Conservation (phyloP, 2,113 vertebrate genomes). For the Podiceps cristatus region DNA sequence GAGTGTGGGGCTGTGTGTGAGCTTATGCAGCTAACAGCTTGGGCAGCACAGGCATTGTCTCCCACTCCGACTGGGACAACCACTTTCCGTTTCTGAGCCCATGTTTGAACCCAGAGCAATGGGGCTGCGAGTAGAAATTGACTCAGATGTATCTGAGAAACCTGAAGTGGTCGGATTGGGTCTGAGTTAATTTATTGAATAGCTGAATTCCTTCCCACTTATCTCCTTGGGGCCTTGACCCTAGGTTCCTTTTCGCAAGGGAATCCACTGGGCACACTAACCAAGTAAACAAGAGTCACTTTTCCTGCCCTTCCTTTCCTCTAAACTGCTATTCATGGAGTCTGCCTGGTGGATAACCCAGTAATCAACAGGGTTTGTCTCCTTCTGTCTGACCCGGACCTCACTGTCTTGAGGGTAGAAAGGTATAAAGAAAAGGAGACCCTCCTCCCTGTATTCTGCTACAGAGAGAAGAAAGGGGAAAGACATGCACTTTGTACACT, state of each 20-base stretch:
- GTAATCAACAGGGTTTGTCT: not conserved
- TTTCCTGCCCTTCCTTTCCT: constrained; percentile 2
- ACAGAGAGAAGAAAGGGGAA: constrained; percentile 39
- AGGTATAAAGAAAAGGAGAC: not conserved
- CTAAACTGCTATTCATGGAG: not conserved
- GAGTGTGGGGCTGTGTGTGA: not conserved
- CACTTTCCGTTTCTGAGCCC: not conserved
- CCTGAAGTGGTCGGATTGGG: not conserved
- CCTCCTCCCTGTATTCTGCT: not conserved
- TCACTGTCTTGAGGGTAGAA: not conserved
- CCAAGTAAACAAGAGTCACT: not conserved
- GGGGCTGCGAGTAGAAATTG: not conserved
- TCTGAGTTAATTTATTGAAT: not conserved
- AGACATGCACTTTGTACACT: constrained; percentile 68
- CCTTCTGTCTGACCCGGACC: not conserved
- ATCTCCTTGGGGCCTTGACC: not conserved
- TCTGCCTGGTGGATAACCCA: not conserved
- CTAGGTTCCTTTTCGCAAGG: not conserved
- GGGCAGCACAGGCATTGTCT: not conserved
- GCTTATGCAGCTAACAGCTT: not conserved
- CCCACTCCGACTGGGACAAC: not conserved
- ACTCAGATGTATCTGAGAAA: not conserved
- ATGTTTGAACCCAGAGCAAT: not conserved
- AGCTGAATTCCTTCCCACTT: not conserved
- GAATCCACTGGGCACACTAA: not conserved